Conservation (phyloP, 2,888 invertebrate species). For the Byasa hedistus region DNA sequence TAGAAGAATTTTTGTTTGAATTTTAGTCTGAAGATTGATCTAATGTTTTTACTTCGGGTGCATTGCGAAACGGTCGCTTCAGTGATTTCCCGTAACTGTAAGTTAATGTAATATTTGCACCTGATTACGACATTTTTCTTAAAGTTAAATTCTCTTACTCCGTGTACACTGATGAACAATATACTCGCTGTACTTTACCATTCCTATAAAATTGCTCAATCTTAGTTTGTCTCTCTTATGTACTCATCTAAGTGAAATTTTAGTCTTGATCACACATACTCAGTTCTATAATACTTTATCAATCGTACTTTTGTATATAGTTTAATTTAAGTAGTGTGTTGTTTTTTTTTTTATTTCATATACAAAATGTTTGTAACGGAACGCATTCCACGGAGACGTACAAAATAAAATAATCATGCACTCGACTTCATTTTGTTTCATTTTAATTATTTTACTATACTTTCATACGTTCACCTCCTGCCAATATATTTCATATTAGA, state of each 20-base stretch:
- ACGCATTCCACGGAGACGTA: constrained; percentile 69
- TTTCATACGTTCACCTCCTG: not conserved
- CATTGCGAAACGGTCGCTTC: constrained; percentile 46
- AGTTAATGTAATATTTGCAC: constrained; percentile 25
- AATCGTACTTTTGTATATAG: constrained; percentile 42
- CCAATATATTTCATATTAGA: too few species aligned
- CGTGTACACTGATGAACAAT: constrained; percentile 31
- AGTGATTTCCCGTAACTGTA: constrained; percentile 39
- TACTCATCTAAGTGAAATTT: constrained; percentile 62
- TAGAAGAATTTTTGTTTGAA: constrained; percentile 64
- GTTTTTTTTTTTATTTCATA: constrained; percentile 48
- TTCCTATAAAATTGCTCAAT: constrained; percentile 39
- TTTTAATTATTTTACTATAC: constrained; percentile 29
- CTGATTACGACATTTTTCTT: constrained; percentile 8
- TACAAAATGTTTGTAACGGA: constrained; percentile 57
- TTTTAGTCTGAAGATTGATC: constrained; percentile 61
- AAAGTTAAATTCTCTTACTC: constrained; percentile 9
- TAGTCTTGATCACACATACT: constrained; percentile 65
- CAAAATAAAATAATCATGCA: constrained; percentile 76
- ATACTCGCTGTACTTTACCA: constrained; percentile 35
- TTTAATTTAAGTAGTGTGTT: constrained; percentile 41
- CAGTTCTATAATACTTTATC: constrained; percentile 46
- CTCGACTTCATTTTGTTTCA: constrained; percentile 57
- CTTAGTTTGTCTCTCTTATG: constrained; percentile 42
- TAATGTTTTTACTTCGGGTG: constrained; percentile 62